phyloP scores from a whole-genome alignment of 1,140 invertebrate species.

The Neodiprion lecontei region DNA sequence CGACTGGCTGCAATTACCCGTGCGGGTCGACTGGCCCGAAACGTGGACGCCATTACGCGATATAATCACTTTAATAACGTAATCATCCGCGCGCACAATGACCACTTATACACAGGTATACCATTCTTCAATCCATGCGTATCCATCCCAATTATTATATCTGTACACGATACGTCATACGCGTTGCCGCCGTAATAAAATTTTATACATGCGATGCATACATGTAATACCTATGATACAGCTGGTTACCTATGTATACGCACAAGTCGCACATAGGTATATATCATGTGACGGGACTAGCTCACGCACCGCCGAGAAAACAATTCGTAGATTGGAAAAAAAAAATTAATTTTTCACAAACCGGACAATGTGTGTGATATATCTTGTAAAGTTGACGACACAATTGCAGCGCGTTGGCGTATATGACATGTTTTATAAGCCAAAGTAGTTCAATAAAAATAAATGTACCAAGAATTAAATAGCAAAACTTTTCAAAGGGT shows the following conservation, averaged over 20 bases:
- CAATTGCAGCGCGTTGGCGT: too few species aligned
- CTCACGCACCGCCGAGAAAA: too few species aligned
- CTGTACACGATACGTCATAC: background rate
- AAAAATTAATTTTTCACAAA: too few species aligned
- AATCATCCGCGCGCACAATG: slow-evolving; percentile 14
- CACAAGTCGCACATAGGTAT: background rate
- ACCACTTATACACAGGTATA: slow-evolving; percentile 9
- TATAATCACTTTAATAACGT: slow-evolving; percentile 17
- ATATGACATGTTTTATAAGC: too few species aligned
- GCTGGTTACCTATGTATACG: background rate
- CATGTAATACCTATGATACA: background rate
- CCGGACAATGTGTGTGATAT: too few species aligned
- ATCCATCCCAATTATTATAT: background rate
- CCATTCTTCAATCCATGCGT: background rate
- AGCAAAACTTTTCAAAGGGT: too few species aligned
- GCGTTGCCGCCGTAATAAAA: background rate
- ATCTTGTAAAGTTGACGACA: too few species aligned
- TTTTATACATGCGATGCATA: background rate
- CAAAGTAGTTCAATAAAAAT: too few species aligned
- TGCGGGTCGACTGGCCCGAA: background rate
- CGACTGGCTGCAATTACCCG: background rate
- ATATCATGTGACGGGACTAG: too few species aligned
- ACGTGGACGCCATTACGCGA: slow-evolving; percentile 13
- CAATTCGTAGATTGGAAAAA: too few species aligned
- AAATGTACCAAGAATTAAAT: too few species aligned